phyloP scores from a whole-genome alignment of 2,113 vertebrate species.

The Capreolus pygargus region DNA sequence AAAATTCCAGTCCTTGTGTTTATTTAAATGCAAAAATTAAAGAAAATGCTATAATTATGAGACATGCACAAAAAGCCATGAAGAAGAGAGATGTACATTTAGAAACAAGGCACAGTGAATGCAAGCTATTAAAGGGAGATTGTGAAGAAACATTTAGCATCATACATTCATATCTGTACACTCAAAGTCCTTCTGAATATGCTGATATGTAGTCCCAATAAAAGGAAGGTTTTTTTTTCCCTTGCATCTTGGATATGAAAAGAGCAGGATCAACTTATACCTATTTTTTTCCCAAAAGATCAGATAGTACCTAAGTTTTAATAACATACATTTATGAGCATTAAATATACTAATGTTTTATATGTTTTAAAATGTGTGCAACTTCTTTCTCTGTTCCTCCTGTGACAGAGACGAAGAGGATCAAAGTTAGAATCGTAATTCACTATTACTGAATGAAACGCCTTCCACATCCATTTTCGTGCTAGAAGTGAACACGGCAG shows the following conservation, averaged over 20 bases:
- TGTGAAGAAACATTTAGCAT: conserved; percentile 67
- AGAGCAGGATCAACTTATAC: background rate
- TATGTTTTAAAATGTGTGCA: background rate
- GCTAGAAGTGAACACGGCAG: background rate
- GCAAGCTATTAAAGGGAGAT: conserved; percentile 43
- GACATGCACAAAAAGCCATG: conserved; percentile 75
- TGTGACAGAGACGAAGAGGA: background rate
- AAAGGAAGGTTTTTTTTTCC: background rate
- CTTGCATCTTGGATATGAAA: background rate
- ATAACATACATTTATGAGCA: background rate
- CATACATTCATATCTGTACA: conserved; percentile 63
- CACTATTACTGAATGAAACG: background rate
- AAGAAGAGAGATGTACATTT: conserved; percentile 63
- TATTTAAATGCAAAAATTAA: conserved; percentile 47
- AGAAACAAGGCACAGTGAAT: conserved; percentile 47
- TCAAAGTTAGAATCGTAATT: background rate
- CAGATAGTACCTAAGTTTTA: background rate
- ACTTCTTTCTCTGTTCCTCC: background rate
- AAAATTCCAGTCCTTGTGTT: conserved; percentile 79
- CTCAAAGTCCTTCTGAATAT: conserved; percentile 85
- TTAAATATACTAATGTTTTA: background rate
- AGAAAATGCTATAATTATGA: conserved; percentile 60
- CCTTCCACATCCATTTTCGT: background rate
- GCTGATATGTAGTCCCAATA: conserved; percentile 78
- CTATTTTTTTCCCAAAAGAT: background rate